Conservation (phyloP, 1,140 invertebrate genomes). For the Tetraneura akinire region DNA sequence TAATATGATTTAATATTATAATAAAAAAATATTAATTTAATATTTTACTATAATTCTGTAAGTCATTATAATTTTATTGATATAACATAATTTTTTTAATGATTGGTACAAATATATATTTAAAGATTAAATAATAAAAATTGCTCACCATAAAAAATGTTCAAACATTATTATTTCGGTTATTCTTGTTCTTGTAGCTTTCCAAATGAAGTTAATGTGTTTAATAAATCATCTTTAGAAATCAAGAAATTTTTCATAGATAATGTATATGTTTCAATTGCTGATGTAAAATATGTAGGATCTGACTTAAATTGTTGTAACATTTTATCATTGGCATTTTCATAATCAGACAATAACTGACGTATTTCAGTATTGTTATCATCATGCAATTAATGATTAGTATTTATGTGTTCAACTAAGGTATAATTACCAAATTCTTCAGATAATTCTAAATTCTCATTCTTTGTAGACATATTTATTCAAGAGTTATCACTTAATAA, state of each 20-base stretch:
- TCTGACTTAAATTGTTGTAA: slow-evolving; percentile 15
- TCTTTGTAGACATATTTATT: not conserved
- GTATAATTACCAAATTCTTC: slow-evolving; percentile 28
- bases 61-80: too few species aligned
- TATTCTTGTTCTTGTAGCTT: not conserved
- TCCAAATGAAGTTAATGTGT: not conserved
- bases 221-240: slow-evolving; percentile 9
- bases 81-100: not conserved
- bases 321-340: not conserved
- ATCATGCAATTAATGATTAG: not conserved
- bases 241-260: not conserved
- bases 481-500: not conserved
- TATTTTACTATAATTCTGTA: too few species aligned
- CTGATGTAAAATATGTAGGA: not conserved
- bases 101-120: not conserved
- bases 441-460: not conserved
- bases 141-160: not conserved
- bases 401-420: slow-evolving; percentile 9
- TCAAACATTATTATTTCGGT: too few species aligned
- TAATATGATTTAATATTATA: too few species aligned
- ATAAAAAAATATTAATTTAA: too few species aligned
- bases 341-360: slow-evolving; percentile 12
- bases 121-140: not conserved
- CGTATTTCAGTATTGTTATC: not conserved
- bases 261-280: not conserved